Evolutionary conservation across 2,888 invertebrate species (phyloP).

Genomic region (Cataglyphis livida): DNA sequence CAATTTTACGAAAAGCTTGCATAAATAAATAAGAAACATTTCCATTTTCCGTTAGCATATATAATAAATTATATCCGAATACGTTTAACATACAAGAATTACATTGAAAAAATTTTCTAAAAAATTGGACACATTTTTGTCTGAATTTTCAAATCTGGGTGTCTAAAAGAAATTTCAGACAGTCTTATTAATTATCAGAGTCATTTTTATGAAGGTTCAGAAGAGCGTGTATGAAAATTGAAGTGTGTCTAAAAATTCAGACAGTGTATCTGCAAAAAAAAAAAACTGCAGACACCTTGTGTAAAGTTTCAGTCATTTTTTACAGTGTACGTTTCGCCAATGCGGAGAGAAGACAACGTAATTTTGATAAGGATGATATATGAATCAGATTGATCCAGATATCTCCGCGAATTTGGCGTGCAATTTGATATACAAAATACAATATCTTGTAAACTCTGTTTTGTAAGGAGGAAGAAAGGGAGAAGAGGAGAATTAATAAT

Average conservation of each 20-base stretch:
- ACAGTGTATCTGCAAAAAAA: too few species aligned
- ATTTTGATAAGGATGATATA: slow-evolving; percentile 1
- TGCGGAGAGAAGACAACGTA: not conserved
- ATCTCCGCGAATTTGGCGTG: not conserved
- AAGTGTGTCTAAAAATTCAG: too few species aligned
- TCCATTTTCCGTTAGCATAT: not conserved
- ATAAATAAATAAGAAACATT: slow-evolving; percentile 4
- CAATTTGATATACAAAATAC: slow-evolving; percentile 3
- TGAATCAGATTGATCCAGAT: slow-evolving; percentile 18
- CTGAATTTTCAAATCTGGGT: too few species aligned
- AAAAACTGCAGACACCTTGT: too few species aligned
- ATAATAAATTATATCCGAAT: not conserved
- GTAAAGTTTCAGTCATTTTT: too few species aligned
- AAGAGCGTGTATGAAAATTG: too few species aligned
- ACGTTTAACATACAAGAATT: slow-evolving; percentile 14
- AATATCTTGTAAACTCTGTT: not conserved
- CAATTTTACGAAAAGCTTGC: not conserved
- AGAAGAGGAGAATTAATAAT: not conserved
- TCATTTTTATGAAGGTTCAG: too few species aligned
- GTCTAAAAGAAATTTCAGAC: too few species aligned
- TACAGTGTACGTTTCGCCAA: not conserved
- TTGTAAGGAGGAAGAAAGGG: not conserved
- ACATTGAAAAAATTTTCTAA: not conserved
- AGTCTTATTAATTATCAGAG: too few species aligned
- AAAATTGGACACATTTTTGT: too few species aligned